Evolutionary conservation across 2,888 invertebrate genomes (phyloP).

Genomic region (Drosophila parthenogenetica): DNA sequence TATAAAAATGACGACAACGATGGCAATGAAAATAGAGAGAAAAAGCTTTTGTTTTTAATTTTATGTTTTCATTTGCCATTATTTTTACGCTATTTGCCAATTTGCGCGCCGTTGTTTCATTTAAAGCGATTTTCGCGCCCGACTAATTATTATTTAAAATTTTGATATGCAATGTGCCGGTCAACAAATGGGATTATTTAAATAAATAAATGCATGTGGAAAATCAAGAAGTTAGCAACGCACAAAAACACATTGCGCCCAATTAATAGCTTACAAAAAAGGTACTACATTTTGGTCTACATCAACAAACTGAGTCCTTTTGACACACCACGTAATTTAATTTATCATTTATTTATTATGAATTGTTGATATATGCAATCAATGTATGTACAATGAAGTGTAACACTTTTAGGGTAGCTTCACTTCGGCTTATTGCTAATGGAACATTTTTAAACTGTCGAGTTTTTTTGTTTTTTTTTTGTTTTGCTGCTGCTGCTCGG

Average conservation of each 20-base stretch:
- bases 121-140: constrained; percentile 72
- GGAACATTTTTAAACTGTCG: not conserved
- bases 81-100: constrained; percentile 70
- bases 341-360: not conserved
- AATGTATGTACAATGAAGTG: not conserved
- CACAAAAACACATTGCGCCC: constrained; percentile 46
- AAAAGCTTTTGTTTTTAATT: constrained; percentile 65
- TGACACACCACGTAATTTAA: not conserved
- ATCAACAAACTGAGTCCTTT: not conserved
- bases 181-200: constrained; percentile 75
- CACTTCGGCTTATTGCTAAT: constrained; percentile 13
- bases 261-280: constrained; percentile 50
- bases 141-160: constrained; percentile 80
- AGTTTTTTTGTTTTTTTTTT: constrained; percentile 28
- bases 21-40: constrained; percentile 14
- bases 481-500: constrained; percentile 21
- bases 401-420: constrained; percentile 23
- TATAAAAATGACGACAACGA: constrained; percentile 8
- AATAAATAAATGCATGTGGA: constrained; percentile 70
- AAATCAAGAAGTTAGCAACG: constrained; percentile 63
- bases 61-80: constrained; percentile 68
- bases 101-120: constrained; percentile 65
- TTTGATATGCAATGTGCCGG: constrained; percentile 55
- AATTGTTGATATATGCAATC: not conserved
- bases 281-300: not conserved